These are phyloP conservation scores for Anguilla pacifica DNA, from an alignment of 2,797 vertebrate species.

Conservation along the genomic window DNA sequence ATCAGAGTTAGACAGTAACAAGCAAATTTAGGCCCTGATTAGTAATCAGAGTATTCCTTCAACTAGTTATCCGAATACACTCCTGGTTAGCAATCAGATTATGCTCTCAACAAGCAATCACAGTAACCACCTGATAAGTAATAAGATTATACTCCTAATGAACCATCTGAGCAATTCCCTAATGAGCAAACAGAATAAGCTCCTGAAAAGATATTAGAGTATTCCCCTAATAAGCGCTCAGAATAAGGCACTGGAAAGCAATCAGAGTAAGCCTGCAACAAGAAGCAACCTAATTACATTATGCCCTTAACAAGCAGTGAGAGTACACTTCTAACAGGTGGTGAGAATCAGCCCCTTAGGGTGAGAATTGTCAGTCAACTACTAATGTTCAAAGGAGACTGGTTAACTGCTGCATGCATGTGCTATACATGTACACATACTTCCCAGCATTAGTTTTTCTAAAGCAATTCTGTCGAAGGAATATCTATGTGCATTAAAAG, in stretches of 20 bases:
- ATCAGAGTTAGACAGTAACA: no score
- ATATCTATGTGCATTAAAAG: background rate
- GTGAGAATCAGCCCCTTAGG: background rate
- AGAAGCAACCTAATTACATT: background rate
- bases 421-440: background rate
- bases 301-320: background rate
- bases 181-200: background rate
- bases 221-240: background rate
- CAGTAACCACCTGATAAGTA: background rate
- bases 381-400: background rate
- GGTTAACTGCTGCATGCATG: background rate
- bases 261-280: background rate
- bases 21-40: no score
- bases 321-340: background rate
- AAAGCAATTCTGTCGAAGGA: background rate
- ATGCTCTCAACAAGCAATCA: background rate
- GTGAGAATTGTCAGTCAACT: background rate
- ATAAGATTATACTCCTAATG: background rate
- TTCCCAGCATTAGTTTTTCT: background rate
- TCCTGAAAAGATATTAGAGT: background rate
- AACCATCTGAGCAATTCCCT: background rate
- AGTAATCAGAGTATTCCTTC: no score
- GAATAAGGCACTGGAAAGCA: background rate
- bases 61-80: no score
- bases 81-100: background rate